Evolutionary conservation across 53 echinoderm and acorn worm species (phyloP).

Genomic region (Holothuria scabra): DNA sequence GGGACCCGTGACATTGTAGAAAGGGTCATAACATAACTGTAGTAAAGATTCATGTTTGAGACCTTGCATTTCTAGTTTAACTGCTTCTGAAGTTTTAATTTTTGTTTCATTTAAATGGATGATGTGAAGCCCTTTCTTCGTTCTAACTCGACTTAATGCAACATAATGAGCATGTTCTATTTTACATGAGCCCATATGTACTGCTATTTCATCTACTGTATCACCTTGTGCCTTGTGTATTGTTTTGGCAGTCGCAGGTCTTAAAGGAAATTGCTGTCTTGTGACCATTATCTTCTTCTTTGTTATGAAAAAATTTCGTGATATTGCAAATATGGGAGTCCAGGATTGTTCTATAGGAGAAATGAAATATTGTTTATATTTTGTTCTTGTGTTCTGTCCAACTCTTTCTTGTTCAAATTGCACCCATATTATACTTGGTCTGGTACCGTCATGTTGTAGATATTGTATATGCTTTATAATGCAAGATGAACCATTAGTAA

Average conservation of each 20-base stretch:
- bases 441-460: background rate
- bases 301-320: constrained; percentile 24
- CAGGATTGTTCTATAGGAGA: constrained; percentile 2
- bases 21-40: no score
- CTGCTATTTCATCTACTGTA: constrained; percentile 45
- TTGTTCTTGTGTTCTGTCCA: constrained; percentile 8
- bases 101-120: background rate
- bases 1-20: no score
- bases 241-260: constrained; percentile 58
- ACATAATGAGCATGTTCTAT: no score
- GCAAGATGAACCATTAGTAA: background rate
- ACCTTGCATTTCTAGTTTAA: background rate
- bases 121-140: no score
- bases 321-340: constrained; percentile 49
- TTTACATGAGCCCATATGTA: constrained; percentile 45
- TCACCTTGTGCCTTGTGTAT: constrained; percentile 69
- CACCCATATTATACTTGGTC: constrained; percentile 38
- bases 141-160: no score
- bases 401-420: constrained; percentile 29
- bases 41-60: no score
- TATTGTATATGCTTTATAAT: background rate
- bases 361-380: constrained; percentile 23
- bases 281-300: constrained; percentile 2
- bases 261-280: constrained; percentile 61
- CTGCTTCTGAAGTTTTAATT: background rate